Percentiles rank a stretch among this genome's conserved stretches.
Conservation (phyloP, 2,888 invertebrate species). For the Dicranocentrus wangi region DNA sequence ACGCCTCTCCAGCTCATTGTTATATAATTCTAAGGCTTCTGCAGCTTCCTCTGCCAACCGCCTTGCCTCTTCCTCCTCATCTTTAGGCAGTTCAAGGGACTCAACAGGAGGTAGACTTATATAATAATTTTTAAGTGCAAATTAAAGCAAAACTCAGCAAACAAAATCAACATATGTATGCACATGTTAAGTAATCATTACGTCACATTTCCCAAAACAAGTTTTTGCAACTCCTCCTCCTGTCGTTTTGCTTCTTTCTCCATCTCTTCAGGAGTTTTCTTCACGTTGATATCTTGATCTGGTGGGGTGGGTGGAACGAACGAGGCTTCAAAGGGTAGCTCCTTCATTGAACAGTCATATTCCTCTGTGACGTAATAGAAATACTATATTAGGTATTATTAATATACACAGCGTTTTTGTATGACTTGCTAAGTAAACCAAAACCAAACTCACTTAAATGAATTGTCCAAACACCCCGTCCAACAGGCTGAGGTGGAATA, state of each 20-base stretch:
- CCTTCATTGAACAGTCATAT: slow-evolving; percentile 59
- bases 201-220: slow-evolving; percentile 70
- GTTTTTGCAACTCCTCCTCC: slow-evolving; percentile 71
- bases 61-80: slow-evolving; percentile 51
- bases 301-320: slow-evolving; percentile 73
- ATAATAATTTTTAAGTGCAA: neutral
- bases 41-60: neutral
- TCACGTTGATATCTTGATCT: slow-evolving; percentile 67
- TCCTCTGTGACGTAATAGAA: slow-evolving; percentile 54
- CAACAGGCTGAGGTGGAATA: slow-evolving; percentile 84
- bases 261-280: slow-evolving; percentile 73
- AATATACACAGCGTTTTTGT: neutral
- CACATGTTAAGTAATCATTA: slow-evolving; percentile 41
- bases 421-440: neutral
- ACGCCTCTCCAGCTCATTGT: slow-evolving; percentile 48
- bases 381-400: no score
- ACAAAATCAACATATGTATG: no score
- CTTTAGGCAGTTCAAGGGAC: neutral
- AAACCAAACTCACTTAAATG: slow-evolving; percentile 64
- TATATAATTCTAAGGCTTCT: slow-evolving; percentile 20
- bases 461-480: slow-evolving; percentile 68
- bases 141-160: neutral
- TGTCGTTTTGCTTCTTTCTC: slow-evolving; percentile 71
- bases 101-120: neutral
- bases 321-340: slow-evolving; percentile 72